Evolutionary conservation across 2,888 invertebrate species (phyloP).

Genomic region (Fragum whitleyi): DNA sequence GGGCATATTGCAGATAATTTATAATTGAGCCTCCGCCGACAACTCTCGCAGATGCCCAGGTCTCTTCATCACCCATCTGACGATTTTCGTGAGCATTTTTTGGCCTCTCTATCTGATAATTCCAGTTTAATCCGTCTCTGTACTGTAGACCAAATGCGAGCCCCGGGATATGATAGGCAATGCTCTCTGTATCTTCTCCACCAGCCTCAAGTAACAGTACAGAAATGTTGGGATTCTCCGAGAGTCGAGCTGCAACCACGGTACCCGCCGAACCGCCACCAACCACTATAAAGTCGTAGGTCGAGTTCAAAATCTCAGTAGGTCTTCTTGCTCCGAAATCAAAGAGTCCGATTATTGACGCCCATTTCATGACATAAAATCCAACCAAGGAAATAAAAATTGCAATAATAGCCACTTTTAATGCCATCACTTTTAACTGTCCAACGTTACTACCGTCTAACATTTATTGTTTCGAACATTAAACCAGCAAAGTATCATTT

Average conservation of each 20-base stretch:
- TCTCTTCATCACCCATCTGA: neutral
- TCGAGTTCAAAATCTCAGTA: neutral
- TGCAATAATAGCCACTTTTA: neutral
- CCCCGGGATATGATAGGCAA: conserved; percentile 4
- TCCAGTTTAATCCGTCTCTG: conserved; percentile 24
- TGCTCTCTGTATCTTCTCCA: neutral
- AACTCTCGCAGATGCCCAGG: conserved; percentile 39
- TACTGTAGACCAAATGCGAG: neutral
- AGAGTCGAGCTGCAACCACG: conserved; percentile 6
- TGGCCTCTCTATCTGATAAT: conserved; percentile 37
- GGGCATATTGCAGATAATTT: conserved; percentile 31
- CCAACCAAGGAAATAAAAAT: neutral
- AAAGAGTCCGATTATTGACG: neutral
- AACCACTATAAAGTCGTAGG: conserved; percentile 8
- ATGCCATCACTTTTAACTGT: neutral
- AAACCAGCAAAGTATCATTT: no score
- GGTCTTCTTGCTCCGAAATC: neutral
- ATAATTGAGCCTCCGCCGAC: conserved; percentile 47
- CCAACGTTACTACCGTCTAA: no score
- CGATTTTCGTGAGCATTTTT: conserved; percentile 17
- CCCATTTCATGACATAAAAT: neutral
- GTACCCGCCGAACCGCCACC: neutral
- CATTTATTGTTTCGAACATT: no score
- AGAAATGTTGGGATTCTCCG: neutral
- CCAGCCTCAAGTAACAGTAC: conserved; percentile 10